Conservation (phyloP, 2,113 vertebrate species). For the Microcebus lehilahytsara region DNA sequence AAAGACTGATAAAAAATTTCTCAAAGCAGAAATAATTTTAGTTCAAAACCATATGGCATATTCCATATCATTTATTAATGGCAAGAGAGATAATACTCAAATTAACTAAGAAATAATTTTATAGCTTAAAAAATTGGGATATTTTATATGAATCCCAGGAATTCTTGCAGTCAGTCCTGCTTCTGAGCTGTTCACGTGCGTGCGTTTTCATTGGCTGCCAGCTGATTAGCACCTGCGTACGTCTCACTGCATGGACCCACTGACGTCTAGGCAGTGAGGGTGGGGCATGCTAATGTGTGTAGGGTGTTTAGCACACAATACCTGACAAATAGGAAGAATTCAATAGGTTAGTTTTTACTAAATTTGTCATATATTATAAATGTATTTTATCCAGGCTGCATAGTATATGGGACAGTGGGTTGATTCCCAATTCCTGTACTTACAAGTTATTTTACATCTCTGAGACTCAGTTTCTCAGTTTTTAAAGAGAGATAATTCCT, state of each 20-base stretch:
- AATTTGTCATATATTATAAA: neutral
- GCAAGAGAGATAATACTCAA: neutral
- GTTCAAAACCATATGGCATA: neutral
- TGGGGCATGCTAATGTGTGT: neutral
- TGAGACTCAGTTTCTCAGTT: neutral
- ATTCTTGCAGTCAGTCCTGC: neutral
- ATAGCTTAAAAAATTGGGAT: neutral
- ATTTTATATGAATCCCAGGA: neutral
- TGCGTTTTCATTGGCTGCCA: neutral
- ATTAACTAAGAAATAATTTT: conserved; percentile 32
- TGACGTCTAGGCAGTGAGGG: neutral
- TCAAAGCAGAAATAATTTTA: conserved; percentile 38
- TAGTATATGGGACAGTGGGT: neutral
- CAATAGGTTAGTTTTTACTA: neutral
- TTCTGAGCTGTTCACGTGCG: neutral
- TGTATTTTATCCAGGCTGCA: neutral
- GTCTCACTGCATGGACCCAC: neutral
- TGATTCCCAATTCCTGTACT: neutral
- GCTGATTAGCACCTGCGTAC: neutral
- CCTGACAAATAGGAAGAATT: neutral
- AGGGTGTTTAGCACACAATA: neutral
- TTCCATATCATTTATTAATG: conserved; percentile 2
- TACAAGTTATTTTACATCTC: neutral
- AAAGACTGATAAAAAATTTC: neutral
- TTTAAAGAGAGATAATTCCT: neutral